A percentile compares a stretch with the other conserved stretches of the same genome.
Evolutionary conservation across 2,888 invertebrate genomes (phyloP).

Genomic region (Lathronympha strigana): DNA sequence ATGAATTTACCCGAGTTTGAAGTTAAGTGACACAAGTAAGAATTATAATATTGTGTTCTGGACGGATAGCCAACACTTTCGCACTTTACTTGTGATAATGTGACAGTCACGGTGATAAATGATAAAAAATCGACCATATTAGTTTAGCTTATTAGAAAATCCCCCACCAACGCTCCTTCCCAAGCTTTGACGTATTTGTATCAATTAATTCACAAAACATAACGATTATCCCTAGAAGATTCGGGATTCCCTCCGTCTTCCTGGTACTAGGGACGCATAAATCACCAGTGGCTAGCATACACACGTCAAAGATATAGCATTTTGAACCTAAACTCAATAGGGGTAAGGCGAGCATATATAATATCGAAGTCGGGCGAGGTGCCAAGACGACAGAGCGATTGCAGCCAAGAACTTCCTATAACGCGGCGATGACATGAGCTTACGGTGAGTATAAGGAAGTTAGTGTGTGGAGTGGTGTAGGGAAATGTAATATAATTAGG

Average conservation of each 20-base stretch:
- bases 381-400: constrained; percentile 9
- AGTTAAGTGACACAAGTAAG: no score
- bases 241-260: constrained; percentile 19
- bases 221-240: background rate
- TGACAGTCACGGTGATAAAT: no score
- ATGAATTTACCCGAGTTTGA: no score
- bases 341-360: background rate
- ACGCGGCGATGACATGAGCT: constrained; percentile 13
- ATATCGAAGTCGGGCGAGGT: background rate
- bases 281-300: constrained; percentile 6
- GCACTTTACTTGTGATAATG: no score
- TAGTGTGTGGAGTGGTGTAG: background rate
- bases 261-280: constrained; percentile 12
- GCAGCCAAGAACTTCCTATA: background rate
- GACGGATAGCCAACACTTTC: no score
- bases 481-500: background rate
- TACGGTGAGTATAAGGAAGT: constrained; percentile 8
- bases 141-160: no score
- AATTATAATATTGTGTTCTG: no score
- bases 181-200: background rate
- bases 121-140: no score
- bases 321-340: background rate
- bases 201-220: constrained; percentile 11
- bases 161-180: no score
- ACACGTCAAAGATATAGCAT: background rate